phyloP scores from a whole-genome alignment of 2,888 invertebrate genomes.

The Selenia dentaria region DNA sequence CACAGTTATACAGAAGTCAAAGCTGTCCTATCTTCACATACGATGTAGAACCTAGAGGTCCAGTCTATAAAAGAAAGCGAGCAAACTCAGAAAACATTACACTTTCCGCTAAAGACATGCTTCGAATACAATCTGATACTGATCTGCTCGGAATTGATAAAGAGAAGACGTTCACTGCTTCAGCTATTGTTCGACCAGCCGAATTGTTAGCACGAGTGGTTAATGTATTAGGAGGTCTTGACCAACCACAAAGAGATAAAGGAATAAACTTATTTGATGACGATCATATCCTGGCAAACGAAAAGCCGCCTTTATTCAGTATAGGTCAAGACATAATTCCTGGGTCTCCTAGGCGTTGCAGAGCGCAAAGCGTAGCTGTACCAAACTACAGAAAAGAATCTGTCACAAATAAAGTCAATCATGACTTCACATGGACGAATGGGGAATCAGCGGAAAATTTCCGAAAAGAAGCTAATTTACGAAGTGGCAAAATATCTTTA shows the following conservation, averaged over 20 bases:
- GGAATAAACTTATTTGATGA: constrained; percentile 90
- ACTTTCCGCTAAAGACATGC: constrained; percentile 69
- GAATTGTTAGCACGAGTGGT: constrained; percentile 91
- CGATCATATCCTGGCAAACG: constrained; percentile 89
- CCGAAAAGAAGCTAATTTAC: constrained; percentile 76
- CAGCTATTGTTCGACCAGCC: constrained; percentile 89
- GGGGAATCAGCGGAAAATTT: constrained; percentile 85
- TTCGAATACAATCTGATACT: constrained; percentile 91
- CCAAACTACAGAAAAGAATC: constrained; percentile 74
- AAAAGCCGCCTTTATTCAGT: constrained; percentile 84
- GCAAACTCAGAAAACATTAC: constrained; percentile 88
- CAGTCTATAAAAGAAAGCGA: constrained; percentile 79
- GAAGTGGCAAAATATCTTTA: constrained; percentile 72
- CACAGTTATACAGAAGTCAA: constrained; percentile 80
- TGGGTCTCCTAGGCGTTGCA: constrained; percentile 72
- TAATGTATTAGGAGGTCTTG: constrained; percentile 88
- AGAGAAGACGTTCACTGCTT: constrained; percentile 89
- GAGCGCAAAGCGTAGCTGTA: constrained; percentile 87
- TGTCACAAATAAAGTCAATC: constrained; percentile 61
- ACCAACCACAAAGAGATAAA: constrained; percentile 73
- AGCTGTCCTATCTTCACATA: constrained; percentile 90
- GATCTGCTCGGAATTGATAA: constrained; percentile 92
- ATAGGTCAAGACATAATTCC: constrained; percentile 74
- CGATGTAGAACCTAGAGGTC: constrained; percentile 80
- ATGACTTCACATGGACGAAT: constrained; percentile 89